Base-by-base conservation (phyloP, 2,888 invertebrate genomes). In the Chaetoderma sp. region DNA sequence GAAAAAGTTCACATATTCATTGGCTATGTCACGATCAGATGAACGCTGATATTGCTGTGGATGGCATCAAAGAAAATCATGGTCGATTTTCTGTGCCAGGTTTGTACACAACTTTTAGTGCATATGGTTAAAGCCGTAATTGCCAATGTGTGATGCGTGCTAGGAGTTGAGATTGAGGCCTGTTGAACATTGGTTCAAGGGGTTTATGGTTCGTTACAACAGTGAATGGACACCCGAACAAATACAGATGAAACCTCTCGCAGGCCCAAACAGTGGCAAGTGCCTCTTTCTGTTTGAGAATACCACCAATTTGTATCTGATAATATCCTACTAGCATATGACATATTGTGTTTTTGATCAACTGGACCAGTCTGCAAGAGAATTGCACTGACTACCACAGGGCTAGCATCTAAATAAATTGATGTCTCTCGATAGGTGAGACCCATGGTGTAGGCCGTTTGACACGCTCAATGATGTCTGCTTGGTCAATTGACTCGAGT, bases 161-260 rank as follows among this genome's bases (percentile, higher is more conserved):
- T 50, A 60, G 58, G 0, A 45, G 59, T 39, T 50, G 60, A 25
- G 58, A 32, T 1, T 8, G 58, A 10, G 32, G 54, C 16, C 63
- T 57, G 30, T 54, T 58, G 13, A 70, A 42, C 33, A 71, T 58
- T 8, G 66, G 36, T 13, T 50, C 55, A 23, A 70, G 21, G 8
- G 68, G 68, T 47, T 70, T 63, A 58, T 71, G 68, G 39, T 63
- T 63, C 2, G 63, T 66, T 27, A 63, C 16, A 18, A 71, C 54
- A 5, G 32, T 56, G 47, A 71, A 62, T 2, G 28, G 42, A 13
- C 18, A 30, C 32, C 65, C 68, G 27, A 56, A 30, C 4, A 71
- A 32, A 18, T 70, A 67, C 18, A 59, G 18, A 10, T 57, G 28
- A 49, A 71, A 71, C n/a, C 60, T 55, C 28, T 63, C 56, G 18